Conservation (phyloP, 2,113 vertebrate genomes). For the Siniperca knerii region DNA sequence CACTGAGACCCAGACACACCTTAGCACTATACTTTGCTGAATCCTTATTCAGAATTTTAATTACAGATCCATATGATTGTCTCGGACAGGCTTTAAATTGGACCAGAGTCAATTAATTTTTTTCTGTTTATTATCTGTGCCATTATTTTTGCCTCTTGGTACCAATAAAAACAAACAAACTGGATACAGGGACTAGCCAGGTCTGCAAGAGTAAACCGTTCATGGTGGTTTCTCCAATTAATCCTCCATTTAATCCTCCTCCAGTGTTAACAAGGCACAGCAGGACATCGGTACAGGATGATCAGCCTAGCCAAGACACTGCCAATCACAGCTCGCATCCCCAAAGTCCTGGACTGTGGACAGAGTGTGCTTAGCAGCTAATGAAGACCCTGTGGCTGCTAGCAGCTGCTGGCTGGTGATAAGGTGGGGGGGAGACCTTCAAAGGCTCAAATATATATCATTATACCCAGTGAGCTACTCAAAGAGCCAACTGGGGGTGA, state of each 20-base stretch:
- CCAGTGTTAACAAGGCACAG: conserved; percentile 49
- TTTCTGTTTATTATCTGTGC: background rate
- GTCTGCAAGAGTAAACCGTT: conserved; percentile 29
- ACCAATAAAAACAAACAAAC: background rate
- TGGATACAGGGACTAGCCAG: background rate
- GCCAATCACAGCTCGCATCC: conserved; percentile 63
- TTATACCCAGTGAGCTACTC: conserved; percentile 18
- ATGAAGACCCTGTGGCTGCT: conserved; percentile 40
- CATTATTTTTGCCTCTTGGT: background rate
- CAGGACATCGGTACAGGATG: conserved; percentile 41
- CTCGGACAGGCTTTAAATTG: background rate
- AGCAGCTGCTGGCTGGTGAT: conserved; percentile 46
- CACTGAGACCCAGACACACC: background rate
- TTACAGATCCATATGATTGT: background rate
- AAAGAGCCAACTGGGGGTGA: conserved; percentile 9
- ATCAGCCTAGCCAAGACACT: conserved; percentile 50
- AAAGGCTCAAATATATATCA: conserved; percentile 18
- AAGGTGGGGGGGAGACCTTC: conserved; percentile 35
- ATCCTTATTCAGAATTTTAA: background rate
- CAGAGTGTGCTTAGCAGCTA: conserved; percentile 36
- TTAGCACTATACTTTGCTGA: background rate
- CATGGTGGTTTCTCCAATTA: conserved; percentile 35
- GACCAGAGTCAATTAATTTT: background rate
- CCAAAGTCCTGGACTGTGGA: conserved; percentile 28
- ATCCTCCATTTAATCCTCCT: conserved; percentile 54